Base-by-base conservation (phyloP, 37 sponge, comb jelly and placozoan genomes). In the Chondrilla cf. caribensis region DNA sequence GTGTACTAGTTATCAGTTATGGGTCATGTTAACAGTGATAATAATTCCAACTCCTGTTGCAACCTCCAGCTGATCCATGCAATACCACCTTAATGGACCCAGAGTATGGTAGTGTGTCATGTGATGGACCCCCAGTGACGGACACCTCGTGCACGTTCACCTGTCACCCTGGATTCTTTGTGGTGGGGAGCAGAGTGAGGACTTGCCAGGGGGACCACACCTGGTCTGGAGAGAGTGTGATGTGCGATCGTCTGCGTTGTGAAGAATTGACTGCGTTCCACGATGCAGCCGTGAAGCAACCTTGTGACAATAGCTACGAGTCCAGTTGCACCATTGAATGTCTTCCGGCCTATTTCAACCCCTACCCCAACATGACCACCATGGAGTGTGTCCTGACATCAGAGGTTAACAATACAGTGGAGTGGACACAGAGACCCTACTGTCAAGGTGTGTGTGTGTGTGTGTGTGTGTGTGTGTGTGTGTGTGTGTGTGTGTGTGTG, bases 51-150 rank as follows among this genome's bases (percentile, higher is more conserved):
- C 6, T 47, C 11, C 51, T 47, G 9, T 47, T 47, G 51, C 11
- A 47, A 1, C 68, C 68, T 29, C 26, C 68, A 67, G 68, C 68
- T 4, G 68, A 67, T 67, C 68, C 68, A 17, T 67, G 68, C 35
- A 67, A 67, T 67, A 33, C 17, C 32, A 67, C 32, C 35, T 33
- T 67, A 33, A 33, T 29, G 33, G 68, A 28, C 29, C 68, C 68
- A 29, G 68, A 67, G 68, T 29, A 67, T 67, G 68, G 68, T 33
- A 33, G 35, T 26, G 35, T 67, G 0, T 3, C 2, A 17, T 67
- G 68, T 29, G 32, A 9, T 67, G 68, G 68, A 3, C 68, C 68
- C 0, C 32, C 31, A 29, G 68, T 33, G 3, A 67, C 68, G 1
- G 32, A 67, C 68, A 28, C 31, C 35, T 3, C 35, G 4, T 67